Percentiles rank a stretch among this genome's conserved stretches.
Conservation (phyloP, 35 echinoderm and acorn worm genomes). For the Stichopus chloronotus region DNA sequence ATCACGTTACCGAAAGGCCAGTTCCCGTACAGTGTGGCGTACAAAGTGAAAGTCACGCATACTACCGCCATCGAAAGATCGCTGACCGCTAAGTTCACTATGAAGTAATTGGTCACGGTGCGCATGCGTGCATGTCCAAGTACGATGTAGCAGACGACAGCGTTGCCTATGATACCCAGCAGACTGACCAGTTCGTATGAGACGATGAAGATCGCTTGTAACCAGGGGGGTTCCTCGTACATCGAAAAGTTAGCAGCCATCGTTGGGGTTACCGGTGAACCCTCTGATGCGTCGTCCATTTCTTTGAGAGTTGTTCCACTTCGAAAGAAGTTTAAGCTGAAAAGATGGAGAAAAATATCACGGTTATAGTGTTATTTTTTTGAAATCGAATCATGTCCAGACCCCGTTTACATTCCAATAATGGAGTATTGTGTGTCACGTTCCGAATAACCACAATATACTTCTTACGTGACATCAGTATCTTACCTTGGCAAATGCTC, state of each 20-base stretch:
- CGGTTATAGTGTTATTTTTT: no score
- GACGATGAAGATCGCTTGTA: conserved; percentile 68
- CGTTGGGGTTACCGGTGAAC: background rate
- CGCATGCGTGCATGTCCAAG: conserved; percentile 91
- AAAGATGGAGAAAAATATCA: background rate
- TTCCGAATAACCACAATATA: no score
- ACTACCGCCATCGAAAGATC: conserved; percentile 91
- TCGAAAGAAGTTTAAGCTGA: background rate
- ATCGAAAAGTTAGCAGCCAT: background rate
- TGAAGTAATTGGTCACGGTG: conserved; percentile 99
- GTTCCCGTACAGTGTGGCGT: conserved; percentile 70
- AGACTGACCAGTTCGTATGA: conserved; percentile 74
- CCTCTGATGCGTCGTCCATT: background rate
- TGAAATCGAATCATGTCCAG: no score
- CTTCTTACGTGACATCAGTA: no score
- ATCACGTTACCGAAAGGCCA: conserved; percentile 83
- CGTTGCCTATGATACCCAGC: conserved; percentile 82
- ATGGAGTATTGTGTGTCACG: no score
- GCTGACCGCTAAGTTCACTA: conserved; percentile 90
- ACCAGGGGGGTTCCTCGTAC: conserved; percentile 68
- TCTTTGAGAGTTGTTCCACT: background rate
- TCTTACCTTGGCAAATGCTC: no score
- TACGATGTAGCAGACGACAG: conserved; percentile 93
- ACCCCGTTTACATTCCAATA: no score
- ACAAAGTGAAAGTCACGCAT: conserved; percentile 91